Evolutionary conservation across 2,797 vertebrate species (phyloP).

Genomic region (Hafferia zeledoni): DNA sequence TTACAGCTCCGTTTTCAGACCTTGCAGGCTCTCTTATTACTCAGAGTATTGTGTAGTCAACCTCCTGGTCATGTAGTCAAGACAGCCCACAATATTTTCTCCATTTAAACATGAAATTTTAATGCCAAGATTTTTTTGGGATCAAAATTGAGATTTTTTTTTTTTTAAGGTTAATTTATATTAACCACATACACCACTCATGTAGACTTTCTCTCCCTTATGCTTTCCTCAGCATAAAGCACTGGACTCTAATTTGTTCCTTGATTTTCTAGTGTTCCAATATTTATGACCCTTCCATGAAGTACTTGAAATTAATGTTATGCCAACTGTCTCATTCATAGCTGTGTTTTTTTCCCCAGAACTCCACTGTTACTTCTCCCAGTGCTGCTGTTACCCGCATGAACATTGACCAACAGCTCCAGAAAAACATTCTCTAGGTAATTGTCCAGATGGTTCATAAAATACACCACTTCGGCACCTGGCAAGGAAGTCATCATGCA

Average conservation of each 20-base stretch:
- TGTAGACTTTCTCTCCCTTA: neutral
- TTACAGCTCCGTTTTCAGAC: neutral
- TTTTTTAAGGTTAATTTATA: neutral
- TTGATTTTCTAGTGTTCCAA: neutral
- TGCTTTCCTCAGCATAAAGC: neutral
- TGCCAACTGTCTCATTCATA: neutral
- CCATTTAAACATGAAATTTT: neutral
- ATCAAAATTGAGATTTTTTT: neutral
- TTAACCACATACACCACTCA: rapidly evolving
- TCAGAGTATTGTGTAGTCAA: neutral
- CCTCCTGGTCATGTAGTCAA: neutral
- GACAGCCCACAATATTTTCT: neutral
- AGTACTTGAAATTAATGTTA: neutral
- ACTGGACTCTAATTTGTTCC: neutral
- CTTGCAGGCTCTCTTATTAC: neutral
- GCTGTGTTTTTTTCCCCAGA: neutral
- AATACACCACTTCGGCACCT: neutral
- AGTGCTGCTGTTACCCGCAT: neutral
- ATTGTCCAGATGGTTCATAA: slow-evolving; percentile 4
- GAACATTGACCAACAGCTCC: neutral
- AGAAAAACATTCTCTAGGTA: neutral
- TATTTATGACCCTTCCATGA: neutral
- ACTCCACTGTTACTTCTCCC: neutral
- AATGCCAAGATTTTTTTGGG: neutral
- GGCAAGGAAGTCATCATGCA: neutral